Evolutionary conservation across 1,140 invertebrate genomes (phyloP).

Genomic region (Oncopodura yosiiana): DNA sequence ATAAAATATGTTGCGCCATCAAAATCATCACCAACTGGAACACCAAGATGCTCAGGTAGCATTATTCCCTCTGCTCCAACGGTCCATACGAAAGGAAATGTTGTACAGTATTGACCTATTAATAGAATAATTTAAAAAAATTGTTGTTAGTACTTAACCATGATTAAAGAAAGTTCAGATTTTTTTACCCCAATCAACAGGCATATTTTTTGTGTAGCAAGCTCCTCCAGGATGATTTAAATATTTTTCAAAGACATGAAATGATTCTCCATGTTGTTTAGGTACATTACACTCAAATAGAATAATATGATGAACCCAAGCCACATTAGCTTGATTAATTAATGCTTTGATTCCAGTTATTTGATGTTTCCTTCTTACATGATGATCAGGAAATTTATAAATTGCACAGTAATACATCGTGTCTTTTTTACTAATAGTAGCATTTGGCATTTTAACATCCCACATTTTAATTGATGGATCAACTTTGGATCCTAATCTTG

Average conservation of each 20-base stretch:
- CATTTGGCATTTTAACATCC: too few relatives aligned
- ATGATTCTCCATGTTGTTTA: constrained; percentile 14
- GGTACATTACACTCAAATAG: constrained; percentile 62
- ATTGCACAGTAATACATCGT: too few relatives aligned
- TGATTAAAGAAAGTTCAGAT: too few relatives aligned
- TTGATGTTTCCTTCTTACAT: too few relatives aligned
- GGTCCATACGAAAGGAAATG: constrained; percentile 71
- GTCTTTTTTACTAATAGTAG: too few relatives aligned
- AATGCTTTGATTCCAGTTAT: too few relatives aligned
- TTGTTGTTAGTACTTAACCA: neutral
- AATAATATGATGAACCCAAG: constrained; percentile 74
- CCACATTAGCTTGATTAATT: too few relatives aligned
- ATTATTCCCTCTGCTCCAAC: constrained; percentile 50
- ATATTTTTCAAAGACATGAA: constrained; percentile 49
- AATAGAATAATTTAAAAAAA: neutral
- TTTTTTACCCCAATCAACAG: constrained; percentile 63
- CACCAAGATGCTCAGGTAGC: constrained; percentile 20
- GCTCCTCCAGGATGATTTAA: constrained; percentile 53
- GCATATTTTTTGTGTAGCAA: constrained; percentile 58
- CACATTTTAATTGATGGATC: too few relatives aligned
- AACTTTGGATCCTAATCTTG: too few relatives aligned
- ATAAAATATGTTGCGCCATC: constrained; percentile 67
- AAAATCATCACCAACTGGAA: constrained; percentile 34
- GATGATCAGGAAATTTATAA: too few relatives aligned
- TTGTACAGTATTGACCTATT: constrained; percentile 57